Evolutionary conservation across 23 tunicate species (phyloP).

Genomic region (Trididemnum nubilum): DNA sequence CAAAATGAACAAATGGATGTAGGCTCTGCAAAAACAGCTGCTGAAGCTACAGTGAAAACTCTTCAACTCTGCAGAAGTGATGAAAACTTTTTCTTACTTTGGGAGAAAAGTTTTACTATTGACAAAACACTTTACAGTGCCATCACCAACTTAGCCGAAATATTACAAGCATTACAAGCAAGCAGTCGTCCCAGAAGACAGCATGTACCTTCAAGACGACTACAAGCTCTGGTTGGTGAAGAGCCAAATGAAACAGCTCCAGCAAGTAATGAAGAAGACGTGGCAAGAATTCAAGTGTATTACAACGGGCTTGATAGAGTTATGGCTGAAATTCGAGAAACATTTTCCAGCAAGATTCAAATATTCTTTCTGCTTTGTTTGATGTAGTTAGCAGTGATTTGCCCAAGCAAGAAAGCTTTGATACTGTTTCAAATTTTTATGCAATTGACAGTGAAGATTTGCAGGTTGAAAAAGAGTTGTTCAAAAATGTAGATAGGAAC

Average conservation of each 20-base stretch:
- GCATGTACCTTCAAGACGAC: slow-evolving; percentile 8
- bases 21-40: slow-evolving; percentile 17
- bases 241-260: neutral
- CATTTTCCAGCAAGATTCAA: slow-evolving; percentile 8
- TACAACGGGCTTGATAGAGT: slow-evolving; percentile 16
- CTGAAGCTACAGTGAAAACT: slow-evolving; percentile 11
- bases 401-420: slow-evolving; percentile 12
- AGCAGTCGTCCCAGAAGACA: neutral
- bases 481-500: neutral
- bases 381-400: neutral
- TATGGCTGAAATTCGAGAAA: slow-evolving; percentile 2
- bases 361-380: neutral
- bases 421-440: slow-evolving; percentile 9
- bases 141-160: neutral
- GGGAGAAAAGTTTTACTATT: neutral
- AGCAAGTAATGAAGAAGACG: neutral
- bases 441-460: neutral
- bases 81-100: neutral
- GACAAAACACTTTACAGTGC: neutral
- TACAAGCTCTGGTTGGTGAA: slow-evolving; percentile 10
- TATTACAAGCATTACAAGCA: neutral
- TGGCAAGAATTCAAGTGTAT: slow-evolving; percentile 13
- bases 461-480: slow-evolving; percentile 17
- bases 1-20: slow-evolving; percentile 9
- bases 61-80: slow-evolving; percentile 4